Percentiles rank a stretch among this genome's conserved stretches.
phyloP scores from a whole-genome alignment of 2,113 vertebrate genomes.

The Limanda limanda region DNA sequence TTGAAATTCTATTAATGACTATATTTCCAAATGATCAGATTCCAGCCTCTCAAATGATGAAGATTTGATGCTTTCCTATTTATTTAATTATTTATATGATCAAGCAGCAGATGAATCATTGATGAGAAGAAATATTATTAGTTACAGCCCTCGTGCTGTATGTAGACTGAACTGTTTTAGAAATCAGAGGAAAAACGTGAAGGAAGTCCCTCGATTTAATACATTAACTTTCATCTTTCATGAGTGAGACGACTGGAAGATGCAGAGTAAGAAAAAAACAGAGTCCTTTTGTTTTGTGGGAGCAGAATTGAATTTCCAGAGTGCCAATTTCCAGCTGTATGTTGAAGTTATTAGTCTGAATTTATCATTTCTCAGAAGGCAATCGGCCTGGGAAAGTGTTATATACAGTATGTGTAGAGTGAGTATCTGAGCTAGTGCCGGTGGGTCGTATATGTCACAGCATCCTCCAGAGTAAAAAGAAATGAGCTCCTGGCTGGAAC shows the following conservation, averaged over 20 bases:
- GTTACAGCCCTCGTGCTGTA: neutral
- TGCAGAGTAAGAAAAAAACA: conserved; percentile 41
- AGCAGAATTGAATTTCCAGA: conserved; percentile 53
- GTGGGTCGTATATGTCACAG: conserved; percentile 20
- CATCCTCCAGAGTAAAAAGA: conserved; percentile 7
- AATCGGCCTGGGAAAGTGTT: conserved; percentile 25
- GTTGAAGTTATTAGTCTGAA: conserved; percentile 44
- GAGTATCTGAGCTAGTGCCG: conserved; percentile 4
- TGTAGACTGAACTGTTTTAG: neutral
- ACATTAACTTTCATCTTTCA: neutral
- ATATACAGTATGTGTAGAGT: conserved; percentile 21
- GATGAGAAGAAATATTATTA: neutral
- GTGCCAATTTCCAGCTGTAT: conserved; percentile 13
- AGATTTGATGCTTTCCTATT: neutral
- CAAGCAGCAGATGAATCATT: neutral
- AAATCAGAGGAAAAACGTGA: neutral
- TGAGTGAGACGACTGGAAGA: conserved; percentile 13
- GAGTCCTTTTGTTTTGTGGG: conserved; percentile 50
- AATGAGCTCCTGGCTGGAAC: conserved; percentile 19
- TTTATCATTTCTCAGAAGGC: conserved; percentile 42
- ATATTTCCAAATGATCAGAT: neutral
- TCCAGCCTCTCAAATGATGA: neutral
- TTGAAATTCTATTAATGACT: neutral
- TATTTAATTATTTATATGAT: neutral
- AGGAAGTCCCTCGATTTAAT: neutral